Evolutionary conservation across 2,113 vertebrate species (phyloP).

Genomic region (Pseudopodoces humilis): DNA sequence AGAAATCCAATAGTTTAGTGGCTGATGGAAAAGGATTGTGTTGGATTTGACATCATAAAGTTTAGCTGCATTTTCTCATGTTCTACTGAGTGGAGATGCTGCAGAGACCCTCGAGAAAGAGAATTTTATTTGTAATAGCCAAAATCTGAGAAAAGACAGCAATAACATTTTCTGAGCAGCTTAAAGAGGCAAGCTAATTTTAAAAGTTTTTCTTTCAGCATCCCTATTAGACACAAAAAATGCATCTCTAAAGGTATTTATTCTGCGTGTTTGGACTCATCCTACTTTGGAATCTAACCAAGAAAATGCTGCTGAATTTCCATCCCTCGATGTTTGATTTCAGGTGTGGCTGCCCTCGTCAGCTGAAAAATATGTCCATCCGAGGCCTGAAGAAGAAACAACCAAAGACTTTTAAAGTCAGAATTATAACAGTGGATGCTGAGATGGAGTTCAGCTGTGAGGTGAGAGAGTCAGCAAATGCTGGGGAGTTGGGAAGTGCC

Average conservation of each 20-base stretch:
- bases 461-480: constrained; percentile 66
- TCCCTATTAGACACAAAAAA: neutral
- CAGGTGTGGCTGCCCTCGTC: constrained; percentile 29
- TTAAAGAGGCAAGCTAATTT: neutral
- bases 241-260: neutral
- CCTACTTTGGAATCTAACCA: neutral
- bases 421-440: constrained; percentile 89
- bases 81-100: neutral
- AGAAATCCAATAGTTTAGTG: neutral
- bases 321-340: neutral
- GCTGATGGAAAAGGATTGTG: neutral
- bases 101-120: neutral
- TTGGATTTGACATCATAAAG: neutral
- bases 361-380: constrained; percentile 82
- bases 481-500: neutral
- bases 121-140: neutral
- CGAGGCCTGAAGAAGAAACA: constrained; percentile 91
- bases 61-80: neutral
- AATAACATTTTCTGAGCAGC: neutral
- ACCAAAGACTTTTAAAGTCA: constrained; percentile 92
- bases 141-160: neutral
- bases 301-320: neutral
- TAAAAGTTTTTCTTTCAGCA: neutral
- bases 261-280: neutral
- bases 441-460: constrained; percentile 95